phyloP scores from a whole-genome alignment of 2,113 vertebrate species.

The Calypte anna region DNA sequence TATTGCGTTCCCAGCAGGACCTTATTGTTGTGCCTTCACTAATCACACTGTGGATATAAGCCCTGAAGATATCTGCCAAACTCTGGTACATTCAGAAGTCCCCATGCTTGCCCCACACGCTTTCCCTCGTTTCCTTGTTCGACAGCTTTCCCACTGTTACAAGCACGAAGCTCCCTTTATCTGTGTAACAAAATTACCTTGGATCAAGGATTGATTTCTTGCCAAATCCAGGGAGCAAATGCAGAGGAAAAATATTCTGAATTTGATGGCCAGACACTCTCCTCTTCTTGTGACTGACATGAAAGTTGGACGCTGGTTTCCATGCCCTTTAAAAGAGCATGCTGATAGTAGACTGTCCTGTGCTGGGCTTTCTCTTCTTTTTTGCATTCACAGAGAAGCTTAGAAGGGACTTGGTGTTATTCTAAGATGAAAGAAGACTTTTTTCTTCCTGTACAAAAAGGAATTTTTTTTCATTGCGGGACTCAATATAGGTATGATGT shows the following conservation, averaged over 20 bases:
- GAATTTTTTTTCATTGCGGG: neutral
- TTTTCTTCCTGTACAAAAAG: neutral
- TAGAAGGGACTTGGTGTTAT: neutral
- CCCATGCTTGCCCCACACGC: rapidly evolving
- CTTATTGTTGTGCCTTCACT: neutral
- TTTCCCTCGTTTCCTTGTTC: neutral
- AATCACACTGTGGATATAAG: neutral
- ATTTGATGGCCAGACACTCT: neutral
- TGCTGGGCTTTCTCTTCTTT: neutral
- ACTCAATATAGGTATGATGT: neutral
- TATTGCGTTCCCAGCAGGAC: neutral
- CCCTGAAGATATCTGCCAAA: neutral
- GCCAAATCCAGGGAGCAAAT: neutral
- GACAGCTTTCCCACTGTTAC: neutral
- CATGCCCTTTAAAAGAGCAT: neutral
- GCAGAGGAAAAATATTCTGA: neutral
- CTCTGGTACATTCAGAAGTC: neutral
- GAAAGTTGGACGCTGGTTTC: neutral
- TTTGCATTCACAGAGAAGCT: neutral
- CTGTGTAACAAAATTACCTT: neutral
- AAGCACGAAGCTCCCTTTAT: neutral
- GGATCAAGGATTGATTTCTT: neutral
- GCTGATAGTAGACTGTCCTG: neutral
- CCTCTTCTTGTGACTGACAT: neutral
- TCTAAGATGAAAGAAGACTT: neutral